Conservation (phyloP, 2,797 vertebrate genomes). For the Loriculus beryllinus region DNA sequence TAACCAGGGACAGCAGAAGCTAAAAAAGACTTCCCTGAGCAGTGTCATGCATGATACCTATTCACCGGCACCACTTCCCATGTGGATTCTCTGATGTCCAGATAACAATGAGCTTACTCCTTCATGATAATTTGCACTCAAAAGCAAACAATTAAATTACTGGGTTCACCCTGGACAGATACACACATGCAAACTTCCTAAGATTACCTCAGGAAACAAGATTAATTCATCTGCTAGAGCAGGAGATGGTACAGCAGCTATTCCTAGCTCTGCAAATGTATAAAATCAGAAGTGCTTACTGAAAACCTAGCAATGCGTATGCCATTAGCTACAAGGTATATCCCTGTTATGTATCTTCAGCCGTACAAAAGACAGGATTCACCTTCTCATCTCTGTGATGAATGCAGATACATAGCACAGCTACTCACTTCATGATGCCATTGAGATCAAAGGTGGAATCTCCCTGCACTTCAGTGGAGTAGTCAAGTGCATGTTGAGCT, state of each 20-base stretch:
- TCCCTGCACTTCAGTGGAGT: not conserved
- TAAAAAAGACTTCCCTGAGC: not conserved
- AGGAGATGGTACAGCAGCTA: not conserved
- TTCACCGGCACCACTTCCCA: not conserved
- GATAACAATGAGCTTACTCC: not conserved
- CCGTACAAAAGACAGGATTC: not conserved
- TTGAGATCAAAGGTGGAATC: not conserved
- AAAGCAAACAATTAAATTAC: not conserved
- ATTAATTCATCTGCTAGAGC: not conserved
- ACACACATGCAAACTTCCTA: not conserved
- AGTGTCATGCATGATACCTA: not conserved
- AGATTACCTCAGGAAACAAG: not conserved
- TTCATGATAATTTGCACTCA: not conserved
- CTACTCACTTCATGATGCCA: rapidly evolving
- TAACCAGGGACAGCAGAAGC: not conserved
- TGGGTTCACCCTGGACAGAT: not conserved
- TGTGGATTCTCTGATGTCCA: not conserved
- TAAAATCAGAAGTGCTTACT: not conserved
- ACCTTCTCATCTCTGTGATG: not conserved
- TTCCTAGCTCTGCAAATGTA: not conserved
- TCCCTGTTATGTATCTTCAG: not conserved
- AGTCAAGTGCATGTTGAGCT: not conserved
- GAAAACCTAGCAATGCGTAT: rapidly evolving
- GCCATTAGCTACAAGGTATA: not conserved
- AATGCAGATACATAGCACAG: not conserved